Evolutionary conservation across 2,797 vertebrate species (phyloP), one percentile per base, ranked within the genome.

Genomic region (Phalloptychus januarius): DNA sequence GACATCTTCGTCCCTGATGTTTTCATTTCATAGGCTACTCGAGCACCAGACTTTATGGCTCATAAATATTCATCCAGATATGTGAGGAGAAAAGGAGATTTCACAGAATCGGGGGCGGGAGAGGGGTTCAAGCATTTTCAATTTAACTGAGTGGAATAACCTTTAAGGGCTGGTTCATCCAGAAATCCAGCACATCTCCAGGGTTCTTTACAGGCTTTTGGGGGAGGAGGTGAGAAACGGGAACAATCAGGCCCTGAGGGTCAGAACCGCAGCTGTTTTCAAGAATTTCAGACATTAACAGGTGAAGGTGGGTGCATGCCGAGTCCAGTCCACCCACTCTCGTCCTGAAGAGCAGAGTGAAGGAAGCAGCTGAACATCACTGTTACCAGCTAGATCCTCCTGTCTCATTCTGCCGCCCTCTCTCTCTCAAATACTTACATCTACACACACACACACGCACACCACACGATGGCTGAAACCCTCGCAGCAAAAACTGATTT

Each of bases 241-340:
- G 23, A 67, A 40, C 63, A 40, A 25, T 67, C 63, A 40, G 33
- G 63, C 20, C 20, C 36, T 8, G 3, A 67, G 36, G 63, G 10
- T 67, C 63, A 40, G 36, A 38, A 67, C 40, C 20, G 36, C 63
- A 67, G 63, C 63, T 67, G 63, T 67, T 36, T 40, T 40, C 63
- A 67, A 67, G 63, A 67, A 67, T 94, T 80, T 72, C 63, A 83
- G 63, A 85, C 90, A 88, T 87, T 89, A 95, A 94, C 94, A 95
- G 94, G 92, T 95, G 95, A 95, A 83, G 88, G 87, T 84, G 84
- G 86, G 89, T 40, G 61, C 61, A 25, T 40, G 36, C 23, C 61
- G 28, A 36, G 61, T 23, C 16, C 61, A 23, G 33, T 36, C 63
- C 36, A 40, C 36, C 36, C 63, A 40, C 63, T 23, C 20, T 67